Evolutionary conservation across 2,113 vertebrate species (phyloP).

Genomic region (Eulemur rufifrons): DNA sequence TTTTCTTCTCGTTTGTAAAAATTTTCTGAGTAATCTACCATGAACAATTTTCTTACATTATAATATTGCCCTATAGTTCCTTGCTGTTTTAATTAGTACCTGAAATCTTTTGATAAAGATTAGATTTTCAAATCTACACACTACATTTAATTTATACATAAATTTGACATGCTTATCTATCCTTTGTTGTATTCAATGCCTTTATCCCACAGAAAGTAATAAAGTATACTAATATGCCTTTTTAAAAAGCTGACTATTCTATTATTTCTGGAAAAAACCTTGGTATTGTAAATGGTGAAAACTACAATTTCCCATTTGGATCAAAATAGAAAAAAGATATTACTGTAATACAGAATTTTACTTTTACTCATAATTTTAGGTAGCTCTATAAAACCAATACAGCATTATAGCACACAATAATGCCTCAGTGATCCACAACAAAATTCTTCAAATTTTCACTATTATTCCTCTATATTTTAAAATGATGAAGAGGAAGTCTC

Average conservation of each 20-base stretch:
- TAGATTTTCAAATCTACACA: background rate
- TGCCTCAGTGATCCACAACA: background rate
- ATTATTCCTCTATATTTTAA: background rate
- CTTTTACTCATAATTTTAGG: background rate
- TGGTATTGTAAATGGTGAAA: background rate
- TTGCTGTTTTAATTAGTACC: background rate
- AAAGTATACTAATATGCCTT: background rate
- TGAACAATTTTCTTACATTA: background rate
- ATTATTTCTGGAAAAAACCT: background rate
- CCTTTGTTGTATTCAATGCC: background rate
- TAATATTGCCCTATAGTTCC: constrained; percentile 2
- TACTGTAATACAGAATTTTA: background rate
- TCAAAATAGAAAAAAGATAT: background rate
- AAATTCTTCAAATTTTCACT: background rate
- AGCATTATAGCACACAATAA: background rate
- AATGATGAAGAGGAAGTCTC: background rate
- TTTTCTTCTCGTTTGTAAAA: background rate
- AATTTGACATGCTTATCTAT: background rate
- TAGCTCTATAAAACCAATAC: background rate
- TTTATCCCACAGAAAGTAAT: constrained; percentile 9
- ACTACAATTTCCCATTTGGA: background rate
- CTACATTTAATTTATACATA: background rate
- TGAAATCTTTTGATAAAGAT: constrained; percentile 29
- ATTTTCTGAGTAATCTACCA: background rate
- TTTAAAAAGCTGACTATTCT: background rate